These are phyloP conservation scores for Axis porcinus DNA, from an alignment of 2,113 vertebrate genomes.

Conservation along the genomic window DNA sequence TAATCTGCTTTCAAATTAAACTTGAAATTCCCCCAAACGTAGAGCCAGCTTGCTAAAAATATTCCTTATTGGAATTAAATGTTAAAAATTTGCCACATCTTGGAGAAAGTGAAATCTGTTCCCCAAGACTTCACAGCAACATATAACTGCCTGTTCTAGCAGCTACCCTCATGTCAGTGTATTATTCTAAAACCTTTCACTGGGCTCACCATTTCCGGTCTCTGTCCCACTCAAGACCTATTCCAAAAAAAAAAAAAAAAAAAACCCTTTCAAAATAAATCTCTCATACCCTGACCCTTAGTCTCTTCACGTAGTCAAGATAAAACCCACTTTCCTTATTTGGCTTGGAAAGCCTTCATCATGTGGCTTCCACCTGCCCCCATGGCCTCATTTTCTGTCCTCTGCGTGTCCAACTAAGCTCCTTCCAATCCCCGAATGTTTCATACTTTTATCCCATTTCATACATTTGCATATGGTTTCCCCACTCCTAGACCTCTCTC, in stretches of 20 bases:
- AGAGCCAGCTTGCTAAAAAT: slow-evolving; percentile 32
- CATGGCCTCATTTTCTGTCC: neutral
- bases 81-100: slow-evolving; percentile 1
- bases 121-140: neutral
- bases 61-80: slow-evolving; percentile 49
- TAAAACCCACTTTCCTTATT: neutral
- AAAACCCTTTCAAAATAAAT: neutral
- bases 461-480: neutral
- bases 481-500: neutral
- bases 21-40: slow-evolving; percentile 36
- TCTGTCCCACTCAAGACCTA: neutral
- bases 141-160: neutral
- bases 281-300: neutral
- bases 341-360: neutral
- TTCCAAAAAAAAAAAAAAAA: neutral
- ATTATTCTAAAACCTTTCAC: neutral
- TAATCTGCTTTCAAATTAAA: slow-evolving; percentile 50
- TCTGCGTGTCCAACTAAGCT: neutral
- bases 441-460: neutral
- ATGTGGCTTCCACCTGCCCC: neutral
- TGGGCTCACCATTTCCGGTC: neutral
- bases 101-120: slow-evolving; percentile 32
- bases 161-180: neutral
- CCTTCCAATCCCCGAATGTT: neutral
- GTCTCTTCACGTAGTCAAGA: neutral